phyloP scores from a whole-genome alignment of 2,888 invertebrate species.

The Drosophila cognata region DNA sequence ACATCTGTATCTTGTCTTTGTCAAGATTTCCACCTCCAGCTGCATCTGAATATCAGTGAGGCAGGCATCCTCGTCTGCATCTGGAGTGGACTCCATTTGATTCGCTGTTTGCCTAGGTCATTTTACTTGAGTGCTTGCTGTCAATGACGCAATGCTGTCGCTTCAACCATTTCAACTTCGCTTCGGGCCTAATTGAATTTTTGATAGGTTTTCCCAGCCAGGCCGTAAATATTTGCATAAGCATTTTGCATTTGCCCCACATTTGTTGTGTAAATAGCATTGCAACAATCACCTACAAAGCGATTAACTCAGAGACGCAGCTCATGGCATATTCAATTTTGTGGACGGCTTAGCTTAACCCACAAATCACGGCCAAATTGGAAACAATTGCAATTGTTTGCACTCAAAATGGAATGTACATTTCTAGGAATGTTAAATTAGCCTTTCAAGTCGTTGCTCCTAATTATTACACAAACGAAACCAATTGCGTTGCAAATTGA shows the following conservation, averaged over 20 bases:
- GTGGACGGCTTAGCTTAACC: neutral
- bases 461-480: constrained; percentile 24
- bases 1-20: neutral
- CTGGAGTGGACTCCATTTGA: neutral
- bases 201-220: constrained; percentile 23
- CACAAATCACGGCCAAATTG: neutral
- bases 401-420: constrained; percentile 10
- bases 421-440: constrained; percentile 10
- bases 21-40: neutral
- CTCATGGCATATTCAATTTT: constrained; percentile 9
- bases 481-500: constrained; percentile 6
- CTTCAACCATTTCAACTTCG: neutral
- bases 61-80: neutral
- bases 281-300: constrained; percentile 10
- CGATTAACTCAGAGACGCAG: no score
- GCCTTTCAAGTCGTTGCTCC: neutral
- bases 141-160: constrained; percentile 28
- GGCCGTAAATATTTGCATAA: constrained; percentile 35
- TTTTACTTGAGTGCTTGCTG: constrained; percentile 35
- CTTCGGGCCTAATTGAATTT: constrained; percentile 49
- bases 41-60: neutral
- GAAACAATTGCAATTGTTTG: constrained; percentile 27
- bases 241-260: neutral
- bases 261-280: constrained; percentile 4
- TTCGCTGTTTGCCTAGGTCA: constrained; percentile 27